Percentiles rank a stretch among this genome's conserved stretches.
These are phyloP conservation scores for Seira sanloemensis DNA, from an alignment of 2,888 invertebrate genomes.

Conservation along the genomic window DNA sequence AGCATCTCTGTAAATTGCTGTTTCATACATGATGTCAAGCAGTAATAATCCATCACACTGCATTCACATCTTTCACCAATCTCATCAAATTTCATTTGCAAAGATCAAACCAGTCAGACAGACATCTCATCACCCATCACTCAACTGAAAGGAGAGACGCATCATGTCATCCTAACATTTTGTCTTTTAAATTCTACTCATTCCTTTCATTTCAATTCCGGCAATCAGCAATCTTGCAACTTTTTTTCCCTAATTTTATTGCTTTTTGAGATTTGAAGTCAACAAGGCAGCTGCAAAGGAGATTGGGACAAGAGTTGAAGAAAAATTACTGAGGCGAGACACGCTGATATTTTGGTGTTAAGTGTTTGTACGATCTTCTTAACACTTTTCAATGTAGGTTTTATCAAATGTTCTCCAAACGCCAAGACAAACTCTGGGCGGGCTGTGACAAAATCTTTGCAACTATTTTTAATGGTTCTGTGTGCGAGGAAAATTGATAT, in stretches of 20 bases:
- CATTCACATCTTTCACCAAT: neutral
- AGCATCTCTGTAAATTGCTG: too few species aligned
- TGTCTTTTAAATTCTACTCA: neutral
- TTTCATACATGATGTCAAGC: too few species aligned
- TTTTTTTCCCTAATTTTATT: neutral
- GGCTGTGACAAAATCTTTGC: neutral
- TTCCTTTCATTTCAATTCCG: neutral
- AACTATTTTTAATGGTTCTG: neutral
- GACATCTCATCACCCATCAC: constrained; percentile 37
- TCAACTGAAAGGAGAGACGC: constrained; percentile 20
- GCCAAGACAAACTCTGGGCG: constrained; percentile 4
- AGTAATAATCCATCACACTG: neutral
- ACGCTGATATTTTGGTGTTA: neutral
- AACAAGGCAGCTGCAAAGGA: neutral
- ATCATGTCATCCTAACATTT: constrained; percentile 29
- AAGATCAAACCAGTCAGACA: constrained; percentile 31
- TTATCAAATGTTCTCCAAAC: neutral
- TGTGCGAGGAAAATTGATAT: neutral
- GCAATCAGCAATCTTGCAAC: neutral
- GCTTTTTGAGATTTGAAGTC: neutral
- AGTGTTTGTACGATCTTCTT: too few species aligned
- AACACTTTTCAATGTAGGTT: too few species aligned
- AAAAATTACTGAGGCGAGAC: neutral
- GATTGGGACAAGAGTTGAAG: neutral
- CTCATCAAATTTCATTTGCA: constrained; percentile 34